Evolutionary conservation across 2,888 invertebrate genomes (phyloP).

Genomic region (Agrochola litura): DNA sequence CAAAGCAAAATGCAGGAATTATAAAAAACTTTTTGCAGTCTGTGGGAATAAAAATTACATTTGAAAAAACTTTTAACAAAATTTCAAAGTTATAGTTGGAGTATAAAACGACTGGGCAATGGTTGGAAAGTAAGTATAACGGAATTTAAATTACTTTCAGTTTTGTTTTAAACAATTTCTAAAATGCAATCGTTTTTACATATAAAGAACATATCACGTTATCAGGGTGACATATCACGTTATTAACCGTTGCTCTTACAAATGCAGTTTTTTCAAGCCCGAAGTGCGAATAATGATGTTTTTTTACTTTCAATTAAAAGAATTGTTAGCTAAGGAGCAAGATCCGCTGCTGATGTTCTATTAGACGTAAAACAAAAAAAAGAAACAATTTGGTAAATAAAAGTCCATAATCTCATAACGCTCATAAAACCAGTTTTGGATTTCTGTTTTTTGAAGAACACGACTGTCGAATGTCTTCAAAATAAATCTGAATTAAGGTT

Average conservation of each 20-base stretch:
- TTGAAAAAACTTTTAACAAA: constrained; percentile 26
- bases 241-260: neutral
- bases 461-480: neutral
- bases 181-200: neutral
- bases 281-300: no score
- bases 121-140: neutral
- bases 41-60: constrained; percentile 24
- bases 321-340: neutral
- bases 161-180: neutral
- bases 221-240: neutral
- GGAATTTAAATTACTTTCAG: neutral
- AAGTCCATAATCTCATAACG: neutral
- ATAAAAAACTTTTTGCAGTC: constrained; percentile 28
- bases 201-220: neutral
- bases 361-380: neutral
- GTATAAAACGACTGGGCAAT: constrained; percentile 4
- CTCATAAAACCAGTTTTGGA: neutral
- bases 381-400: neutral
- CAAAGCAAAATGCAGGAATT: constrained; percentile 45
- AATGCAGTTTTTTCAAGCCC: neutral
- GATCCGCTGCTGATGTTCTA: neutral
- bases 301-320: neutral
- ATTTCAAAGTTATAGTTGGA: constrained; percentile 9
- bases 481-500: no score
- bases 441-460: neutral